phyloP scores from a whole-genome alignment of 2,113 vertebrate species.

The Alexandromys fortis region DNA sequence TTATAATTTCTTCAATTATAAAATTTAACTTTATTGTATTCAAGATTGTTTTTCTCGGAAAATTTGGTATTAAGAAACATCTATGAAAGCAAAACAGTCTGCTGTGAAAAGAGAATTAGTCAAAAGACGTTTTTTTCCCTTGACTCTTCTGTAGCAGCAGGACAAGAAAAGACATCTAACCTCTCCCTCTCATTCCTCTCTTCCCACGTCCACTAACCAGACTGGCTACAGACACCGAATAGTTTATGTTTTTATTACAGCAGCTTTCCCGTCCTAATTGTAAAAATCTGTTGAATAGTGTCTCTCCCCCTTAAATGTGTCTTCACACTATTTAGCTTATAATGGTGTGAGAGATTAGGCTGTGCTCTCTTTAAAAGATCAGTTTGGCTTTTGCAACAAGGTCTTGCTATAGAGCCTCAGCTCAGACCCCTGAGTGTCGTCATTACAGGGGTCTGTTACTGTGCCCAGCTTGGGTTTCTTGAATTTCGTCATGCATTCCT shows the following conservation, averaged over 20 bases:
- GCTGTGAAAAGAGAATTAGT: background rate
- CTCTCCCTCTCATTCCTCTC: background rate
- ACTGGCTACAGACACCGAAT: background rate
- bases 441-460: background rate
- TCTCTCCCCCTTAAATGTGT: slow-evolving; percentile 1
- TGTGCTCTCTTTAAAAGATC: background rate
- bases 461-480: background rate
- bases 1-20: slow-evolving; percentile 38
- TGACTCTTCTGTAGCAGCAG: background rate
- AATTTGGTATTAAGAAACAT: slow-evolving; percentile 19
- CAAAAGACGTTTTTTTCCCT: too few relatives aligned
- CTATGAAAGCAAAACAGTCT: slow-evolving; percentile 2
- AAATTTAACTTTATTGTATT: slow-evolving; percentile 8
- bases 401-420: background rate
- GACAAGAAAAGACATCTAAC: background rate
- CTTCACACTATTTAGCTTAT: background rate
- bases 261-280: background rate
- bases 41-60: slow-evolving; percentile 45
- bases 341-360: background rate
- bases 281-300: background rate
- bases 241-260: background rate
- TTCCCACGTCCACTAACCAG: background rate
- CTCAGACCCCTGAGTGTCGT: background rate
- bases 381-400: background rate
- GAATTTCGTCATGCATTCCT: slow-evolving; percentile 1